Evolutionary conservation across 2,888 invertebrate genomes (phyloP), one percentile per base, ranked within the genome.

Genomic region (Dermolepida albohirtum): DNA sequence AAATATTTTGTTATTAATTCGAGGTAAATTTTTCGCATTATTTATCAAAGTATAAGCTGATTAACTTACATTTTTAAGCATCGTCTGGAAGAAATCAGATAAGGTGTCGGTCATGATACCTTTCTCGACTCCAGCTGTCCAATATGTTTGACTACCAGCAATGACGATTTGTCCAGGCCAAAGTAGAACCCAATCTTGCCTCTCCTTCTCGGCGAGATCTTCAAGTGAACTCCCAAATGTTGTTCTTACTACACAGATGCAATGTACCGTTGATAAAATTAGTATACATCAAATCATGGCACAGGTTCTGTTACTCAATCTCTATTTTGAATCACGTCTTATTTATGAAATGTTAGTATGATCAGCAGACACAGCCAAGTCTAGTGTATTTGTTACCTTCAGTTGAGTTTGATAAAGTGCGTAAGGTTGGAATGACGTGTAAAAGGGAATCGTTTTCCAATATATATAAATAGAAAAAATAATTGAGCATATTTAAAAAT

Each of bases 141-240:
- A 93, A 72, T 88, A 90, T 0, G 88, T 87, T 83, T 92, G 93
- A 72, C 90, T 90, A 34, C 89, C 90, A 1, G 91, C 92, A 52
- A 93, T 90, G 2, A 92, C 92, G 5, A 93, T 87, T 82, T 93
- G 93, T 0, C 93, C 93, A 0, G 93, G 93, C 93, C 93, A 93
- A 55, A 86, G 84, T 64, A 92, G 83, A 41, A 93, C 92, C 92
- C 92, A 93, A 64, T 87, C 81, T 1, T 85, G 85, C 8, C 92
- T 85, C 8, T 78, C 73, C 59, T 77, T 78, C 50, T 72, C 71
- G 14, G 77, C 74, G 73, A 88, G 83, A 68, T 85, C 84, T 1
- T 71, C 74, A 34, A 88, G 74, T n/a, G 87, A 81, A 43, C 79
- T 79, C 12, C 83, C 84, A 54, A 88, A 81, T n/a, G 83, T 84